Evolutionary conservation across 2,888 invertebrate species (phyloP), one percentile per base, ranked within the genome.

Genomic region (Parasteatoda lunata): DNA sequence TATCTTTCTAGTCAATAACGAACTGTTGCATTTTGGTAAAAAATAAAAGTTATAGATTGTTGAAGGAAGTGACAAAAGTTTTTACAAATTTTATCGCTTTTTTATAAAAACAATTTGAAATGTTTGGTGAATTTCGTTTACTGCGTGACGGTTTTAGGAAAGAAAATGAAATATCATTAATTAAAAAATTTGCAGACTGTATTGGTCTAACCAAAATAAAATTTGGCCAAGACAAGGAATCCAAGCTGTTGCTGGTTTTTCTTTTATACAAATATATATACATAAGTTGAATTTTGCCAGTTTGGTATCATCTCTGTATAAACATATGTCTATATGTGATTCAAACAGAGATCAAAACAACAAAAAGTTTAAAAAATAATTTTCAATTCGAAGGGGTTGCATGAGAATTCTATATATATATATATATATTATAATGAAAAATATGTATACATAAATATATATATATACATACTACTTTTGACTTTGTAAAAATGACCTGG

Each of bases 381-480:
- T 85, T 85, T 80, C 85, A 85, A 85, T 85, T 85, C 85, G 80
- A 83, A 83, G 80, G 87, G 82, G 87, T 82, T 88, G 87, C 83
- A 88, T 83, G 87, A 88, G 83, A 80, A 77, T 79, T 83, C 76
- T 88, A 82, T 88, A 88, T 87, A 81, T 83, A 69, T 88, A 82
- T 88, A 88, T 87, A 81, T 86, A 87, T 86, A 86, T 81, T 81
- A 81, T 82, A 77, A 82, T 78, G 75, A 82, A 77, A 86, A 78
- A 78, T 71, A 86, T 77, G 77, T 82, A 87, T 77, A 81, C 71
- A 86, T 49, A 87, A 45, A 87, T 87, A 87, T 86, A 86, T 87
- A 87, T 86, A 86, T 82, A 87, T 87, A 87, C 86, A 87, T 88
- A 88, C 82, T 88, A 86, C 86, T 86, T 88, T 83, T 88, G 87